Evolutionary conservation across 1,140 invertebrate species (phyloP).

Genomic region (Drosophila micromelanica): DNA sequence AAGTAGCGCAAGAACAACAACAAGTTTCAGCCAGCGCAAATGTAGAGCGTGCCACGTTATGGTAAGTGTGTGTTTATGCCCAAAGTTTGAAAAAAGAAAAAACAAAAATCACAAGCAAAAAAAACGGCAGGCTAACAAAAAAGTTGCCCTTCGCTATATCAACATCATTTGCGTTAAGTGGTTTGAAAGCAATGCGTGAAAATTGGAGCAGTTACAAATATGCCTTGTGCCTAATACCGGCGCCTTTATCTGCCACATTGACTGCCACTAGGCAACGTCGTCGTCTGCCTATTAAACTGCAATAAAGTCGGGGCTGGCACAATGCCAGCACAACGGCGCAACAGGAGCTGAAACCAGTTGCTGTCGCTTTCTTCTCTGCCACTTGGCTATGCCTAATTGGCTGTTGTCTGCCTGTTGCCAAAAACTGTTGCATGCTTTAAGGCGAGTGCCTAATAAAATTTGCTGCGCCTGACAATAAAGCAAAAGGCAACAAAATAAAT

Average conservation of each 20-base stretch:
- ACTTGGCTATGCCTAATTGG: constrained; percentile 59
- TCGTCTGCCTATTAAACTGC: constrained; percentile 69
- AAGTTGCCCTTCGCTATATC: constrained; percentile 67
- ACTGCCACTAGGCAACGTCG: constrained; percentile 11
- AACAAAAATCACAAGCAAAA: constrained; percentile 1
- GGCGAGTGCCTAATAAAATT: constrained; percentile 70
- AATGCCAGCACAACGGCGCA: constrained; percentile 36
- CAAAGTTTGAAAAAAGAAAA: constrained; percentile 36
- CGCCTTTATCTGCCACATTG: constrained; percentile 49
- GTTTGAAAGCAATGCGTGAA: constrained; percentile 67
- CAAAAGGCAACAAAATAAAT: constrained; percentile 53
- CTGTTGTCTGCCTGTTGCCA: constrained; percentile 61
- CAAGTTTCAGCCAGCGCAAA: constrained; percentile 44
- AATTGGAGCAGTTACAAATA: constrained; percentile 55
- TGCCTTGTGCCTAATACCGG: constrained; percentile 51
- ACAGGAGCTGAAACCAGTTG: constrained; percentile 50
- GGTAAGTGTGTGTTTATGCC: constrained; percentile 64
- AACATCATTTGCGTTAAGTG: constrained; percentile 82
- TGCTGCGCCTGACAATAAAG: constrained; percentile 56
- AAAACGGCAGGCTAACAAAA: constrained; percentile 10
- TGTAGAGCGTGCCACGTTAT: constrained; percentile 49
- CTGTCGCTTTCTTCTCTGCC: neutral
- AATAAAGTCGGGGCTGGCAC: constrained; percentile 62
- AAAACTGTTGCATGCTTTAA: constrained; percentile 79
- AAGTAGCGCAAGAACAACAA: constrained; percentile 70